Conservation (phyloP, 2,113 vertebrate species). For the Lophotis ruficrista region DNA sequence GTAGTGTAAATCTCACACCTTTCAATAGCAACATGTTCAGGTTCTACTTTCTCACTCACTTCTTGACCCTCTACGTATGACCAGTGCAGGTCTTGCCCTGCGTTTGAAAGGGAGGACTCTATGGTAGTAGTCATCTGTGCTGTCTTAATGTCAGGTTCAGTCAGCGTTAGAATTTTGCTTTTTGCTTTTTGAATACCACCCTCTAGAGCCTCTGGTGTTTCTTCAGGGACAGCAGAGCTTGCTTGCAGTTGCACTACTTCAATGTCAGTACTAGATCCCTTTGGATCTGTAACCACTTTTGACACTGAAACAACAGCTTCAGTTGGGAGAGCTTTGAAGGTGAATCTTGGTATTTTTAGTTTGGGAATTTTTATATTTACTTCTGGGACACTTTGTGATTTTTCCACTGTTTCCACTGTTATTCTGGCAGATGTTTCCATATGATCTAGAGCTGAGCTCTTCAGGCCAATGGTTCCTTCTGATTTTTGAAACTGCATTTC, state of each 20-base stretch:
- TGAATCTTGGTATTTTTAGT: constrained; percentile 69
- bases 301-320: constrained; percentile 62
- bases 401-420: neutral
- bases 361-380: constrained; percentile 66
- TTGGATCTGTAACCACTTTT: neutral
- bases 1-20: constrained; percentile 20
- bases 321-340: constrained; percentile 13
- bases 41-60: neutral
- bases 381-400: constrained; percentile 31
- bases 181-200: constrained; percentile 38
- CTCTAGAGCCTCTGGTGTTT: neutral
- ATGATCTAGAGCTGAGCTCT: neutral
- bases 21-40: neutral
- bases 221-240: neutral
- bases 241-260: neutral
- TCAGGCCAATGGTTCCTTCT: neutral
- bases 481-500: neutral
- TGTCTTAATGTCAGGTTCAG: constrained; percentile 60
- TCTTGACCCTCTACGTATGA: neutral
- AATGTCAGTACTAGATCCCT: neutral
- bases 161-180: constrained; percentile 15
- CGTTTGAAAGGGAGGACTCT: constrained; percentile 21
- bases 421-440: neutral
- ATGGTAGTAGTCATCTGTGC: constrained; percentile 5
- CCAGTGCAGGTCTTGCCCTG: constrained; percentile 44